Conservation (phyloP, 2,797 vertebrate genomes). For the Neoniphon sammara region DNA sequence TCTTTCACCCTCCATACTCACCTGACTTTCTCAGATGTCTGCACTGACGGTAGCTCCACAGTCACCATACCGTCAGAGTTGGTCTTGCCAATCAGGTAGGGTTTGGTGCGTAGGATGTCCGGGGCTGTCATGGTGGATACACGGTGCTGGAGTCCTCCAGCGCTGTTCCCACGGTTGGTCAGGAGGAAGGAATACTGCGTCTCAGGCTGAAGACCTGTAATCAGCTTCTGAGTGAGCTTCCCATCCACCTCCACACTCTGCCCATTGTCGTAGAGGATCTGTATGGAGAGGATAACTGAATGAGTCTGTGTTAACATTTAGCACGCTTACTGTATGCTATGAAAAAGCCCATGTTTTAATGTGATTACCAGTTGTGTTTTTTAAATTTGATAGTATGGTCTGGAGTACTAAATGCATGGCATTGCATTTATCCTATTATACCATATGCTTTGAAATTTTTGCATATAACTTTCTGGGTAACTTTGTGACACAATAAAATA, state of each 20-base stretch:
- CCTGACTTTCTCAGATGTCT: conserved; percentile 93
- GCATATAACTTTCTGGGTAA: not conserved
- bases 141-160: conserved; percentile 95
- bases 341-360: no score
- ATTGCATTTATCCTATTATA: no score
- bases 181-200: conserved; percentile 97
- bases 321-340: not conserved
- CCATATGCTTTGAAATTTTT: no score
- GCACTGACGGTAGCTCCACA: conserved; percentile 92
- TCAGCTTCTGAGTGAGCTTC: conserved; percentile 94
- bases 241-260: conserved; percentile 98
- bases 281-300: conserved; percentile 7
- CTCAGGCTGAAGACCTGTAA: conserved; percentile 95
- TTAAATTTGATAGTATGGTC: not conserved
- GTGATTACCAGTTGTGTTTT: no score
- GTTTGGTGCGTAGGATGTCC: conserved; percentile 94
- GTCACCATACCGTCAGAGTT: conserved; percentile 96
- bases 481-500: not conserved
- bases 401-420: no score
- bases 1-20: conserved; percentile 56
- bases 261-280: conserved; percentile 98
- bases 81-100: conserved; percentile 93
- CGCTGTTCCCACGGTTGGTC: conserved; percentile 98
- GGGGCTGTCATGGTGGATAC: conserved; percentile 96
- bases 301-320: conserved; percentile 8